Evolutionary conservation across 2,113 vertebrate species (phyloP).

Genomic region (Solea solea): DNA sequence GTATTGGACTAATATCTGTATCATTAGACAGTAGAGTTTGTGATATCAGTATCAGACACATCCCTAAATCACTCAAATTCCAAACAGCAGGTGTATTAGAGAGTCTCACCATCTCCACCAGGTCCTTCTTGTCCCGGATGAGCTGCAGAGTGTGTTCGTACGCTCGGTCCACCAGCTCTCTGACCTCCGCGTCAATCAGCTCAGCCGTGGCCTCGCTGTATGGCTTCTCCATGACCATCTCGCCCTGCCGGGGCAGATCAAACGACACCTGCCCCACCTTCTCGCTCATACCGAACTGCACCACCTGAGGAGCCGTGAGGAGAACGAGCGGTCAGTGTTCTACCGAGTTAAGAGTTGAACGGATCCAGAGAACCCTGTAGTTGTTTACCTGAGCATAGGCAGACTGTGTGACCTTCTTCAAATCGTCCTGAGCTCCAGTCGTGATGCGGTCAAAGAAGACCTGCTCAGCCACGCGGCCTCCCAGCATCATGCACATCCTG

Average conservation of each 20-base stretch:
- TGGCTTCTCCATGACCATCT: constrained; percentile 90
- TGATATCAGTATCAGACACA: too few relatives aligned
- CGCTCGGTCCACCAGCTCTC: constrained; percentile 84
- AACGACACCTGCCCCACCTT: constrained; percentile 93
- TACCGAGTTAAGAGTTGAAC: neutral
- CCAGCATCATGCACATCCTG: constrained; percentile 93
- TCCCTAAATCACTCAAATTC: too few relatives aligned
- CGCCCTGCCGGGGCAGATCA: constrained; percentile 89
- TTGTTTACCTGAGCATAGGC: constrained; percentile 87
- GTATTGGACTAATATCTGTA: too few relatives aligned
- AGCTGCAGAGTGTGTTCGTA: constrained; percentile 84
- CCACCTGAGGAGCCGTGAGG: constrained; percentile 77
- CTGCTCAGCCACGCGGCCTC: constrained; percentile 89
- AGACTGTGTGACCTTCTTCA: constrained; percentile 91
- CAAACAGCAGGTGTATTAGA: neutral
- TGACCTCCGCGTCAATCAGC: constrained; percentile 88
- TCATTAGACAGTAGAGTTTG: too few relatives aligned
- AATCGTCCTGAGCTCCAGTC: constrained; percentile 90
- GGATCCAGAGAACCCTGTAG: neutral
- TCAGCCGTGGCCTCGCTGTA: constrained; percentile 91
- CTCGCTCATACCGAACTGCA: constrained; percentile 96
- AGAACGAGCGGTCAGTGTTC: neutral
- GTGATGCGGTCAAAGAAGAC: constrained; percentile 90
- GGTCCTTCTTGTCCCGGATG: constrained; percentile 85
- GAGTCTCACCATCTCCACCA: constrained; percentile 87